Evolutionary conservation across 1,140 invertebrate species (phyloP).

Genomic region (Heliothis virescens): DNA sequence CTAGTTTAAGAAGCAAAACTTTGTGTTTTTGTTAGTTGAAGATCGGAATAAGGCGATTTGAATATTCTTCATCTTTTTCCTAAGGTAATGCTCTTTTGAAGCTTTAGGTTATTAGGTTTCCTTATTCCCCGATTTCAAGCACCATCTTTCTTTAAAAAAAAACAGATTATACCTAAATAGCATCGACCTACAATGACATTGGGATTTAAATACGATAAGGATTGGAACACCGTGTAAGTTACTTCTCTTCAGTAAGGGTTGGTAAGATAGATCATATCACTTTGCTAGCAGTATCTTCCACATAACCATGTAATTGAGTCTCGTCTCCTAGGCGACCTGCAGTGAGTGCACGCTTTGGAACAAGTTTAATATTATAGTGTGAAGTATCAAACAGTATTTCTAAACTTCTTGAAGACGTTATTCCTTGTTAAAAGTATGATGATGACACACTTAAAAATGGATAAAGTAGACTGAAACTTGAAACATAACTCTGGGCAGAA

Average conservation of each 20-base stretch:
- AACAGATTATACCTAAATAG: no score
- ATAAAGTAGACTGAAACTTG: slow-evolving; percentile 16
- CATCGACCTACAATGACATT: no score
- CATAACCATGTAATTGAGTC: not conserved
- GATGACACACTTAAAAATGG: not conserved
- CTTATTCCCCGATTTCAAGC: no score
- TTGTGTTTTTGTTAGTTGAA: slow-evolving; percentile 13
- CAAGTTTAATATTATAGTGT: not conserved
- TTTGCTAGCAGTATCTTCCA: not conserved
- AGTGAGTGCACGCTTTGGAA: not conserved
- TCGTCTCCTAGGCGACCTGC: not conserved
- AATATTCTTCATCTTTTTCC: slow-evolving; percentile 2
- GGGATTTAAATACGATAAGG: not conserved
- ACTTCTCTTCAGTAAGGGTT: no score
- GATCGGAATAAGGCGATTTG: slow-evolving; percentile 2
- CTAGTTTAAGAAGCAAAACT: slow-evolving; percentile 21
- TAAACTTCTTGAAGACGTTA: not conserved
- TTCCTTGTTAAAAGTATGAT: not conserved
- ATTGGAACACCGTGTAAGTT: not conserved
- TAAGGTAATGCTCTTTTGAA: not conserved
- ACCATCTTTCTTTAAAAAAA: no score
- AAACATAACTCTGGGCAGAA: slow-evolving; percentile 9
- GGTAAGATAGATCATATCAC: not conserved
- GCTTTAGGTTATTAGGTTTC: not conserved
- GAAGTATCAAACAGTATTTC: not conserved